Conservation (phyloP, 2,113 vertebrate genomes). For the Archocentrus centrarchus region DNA sequence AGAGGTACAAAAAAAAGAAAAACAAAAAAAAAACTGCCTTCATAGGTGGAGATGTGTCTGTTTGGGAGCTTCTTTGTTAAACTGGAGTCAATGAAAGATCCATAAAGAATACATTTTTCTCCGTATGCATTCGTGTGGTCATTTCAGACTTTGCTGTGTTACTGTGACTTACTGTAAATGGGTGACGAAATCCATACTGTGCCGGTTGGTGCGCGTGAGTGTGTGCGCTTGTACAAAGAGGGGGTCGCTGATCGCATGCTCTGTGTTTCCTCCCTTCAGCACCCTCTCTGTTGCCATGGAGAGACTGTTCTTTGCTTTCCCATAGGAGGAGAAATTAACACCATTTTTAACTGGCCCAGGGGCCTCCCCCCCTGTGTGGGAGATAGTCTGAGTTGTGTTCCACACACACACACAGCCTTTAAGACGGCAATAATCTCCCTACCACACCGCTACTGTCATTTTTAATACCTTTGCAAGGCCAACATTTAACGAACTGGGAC, state of each 20-base stretch:
- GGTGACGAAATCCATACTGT: conserved; percentile 38
- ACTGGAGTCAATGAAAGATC: not conserved
- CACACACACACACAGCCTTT: conserved; percentile 29
- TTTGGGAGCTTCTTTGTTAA: conserved; percentile 44
- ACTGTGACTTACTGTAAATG: conserved; percentile 21
- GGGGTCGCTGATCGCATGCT: conserved; percentile 82
- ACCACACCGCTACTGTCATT: conserved; percentile 62
- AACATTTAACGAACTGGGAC: conserved; percentile 67
- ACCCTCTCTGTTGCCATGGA: conserved; percentile 87
- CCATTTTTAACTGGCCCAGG: conserved; percentile 86
- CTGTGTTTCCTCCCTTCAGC: conserved; percentile 83
- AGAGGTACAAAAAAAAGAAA: not conserved
- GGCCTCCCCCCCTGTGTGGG: conserved; percentile 83
- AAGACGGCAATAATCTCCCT: conserved; percentile 71
- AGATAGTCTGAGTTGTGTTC: conserved; percentile 76
- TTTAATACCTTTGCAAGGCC: conserved; percentile 64
- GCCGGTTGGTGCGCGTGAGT: conserved; percentile 26
- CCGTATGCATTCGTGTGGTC: not conserved
- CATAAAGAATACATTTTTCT: not conserved
- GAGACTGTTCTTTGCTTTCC: conserved; percentile 84
- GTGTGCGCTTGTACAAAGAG: conserved; percentile 69
- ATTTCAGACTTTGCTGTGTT: not conserved
- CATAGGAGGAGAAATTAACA: conserved; percentile 88
- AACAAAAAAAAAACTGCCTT: not conserved
- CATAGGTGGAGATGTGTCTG: conserved; percentile 4